Base-by-base conservation (phyloP, 2,113 vertebrate species). In the Sprattus sprattus region DNA sequence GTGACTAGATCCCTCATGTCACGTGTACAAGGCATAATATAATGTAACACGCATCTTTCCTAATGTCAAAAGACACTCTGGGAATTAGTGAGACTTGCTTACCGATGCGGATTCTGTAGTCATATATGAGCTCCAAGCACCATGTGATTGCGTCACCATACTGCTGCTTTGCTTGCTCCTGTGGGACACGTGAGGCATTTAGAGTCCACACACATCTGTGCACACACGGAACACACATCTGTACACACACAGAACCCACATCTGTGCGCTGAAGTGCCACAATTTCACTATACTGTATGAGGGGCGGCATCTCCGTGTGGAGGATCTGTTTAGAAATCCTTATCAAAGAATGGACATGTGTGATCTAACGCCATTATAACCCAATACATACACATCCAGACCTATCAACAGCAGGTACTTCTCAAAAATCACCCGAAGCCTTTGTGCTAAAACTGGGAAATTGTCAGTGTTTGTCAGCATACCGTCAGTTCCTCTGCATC, bases 61-160 rank as follows among this genome's bases (percentile, higher is more conserved):
- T 39, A 39, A 39, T 39, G 39, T 52, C 50, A 2, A 52, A 11
- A 11, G 50, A 52, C 52, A 15, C 16, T 15, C 52, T 57, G 54
- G 20, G 54, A 8, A 28, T 16, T 2, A 25, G 11, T 71, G 11
- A 2, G 6, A 7, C 64, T 8, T 71, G 81, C 94, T 85, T 84
- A 96, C 98, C 97, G 81, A 97, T 88, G 87, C 96, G 92, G 67
- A 98, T 94, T 13, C 94, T 95, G 82, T 99, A 99, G 92, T 98
- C 97, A 0, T 86, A 89, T 81, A 99, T 98, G 46, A 99, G 84
- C 0, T 94, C 94, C 32, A 96, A 81, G 1, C 96, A 95, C 97
- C 96, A 98, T 80, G 94, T 89, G 0, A 99, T 95, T 7, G 94
- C 94, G 20, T 90, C 90, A 3, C 88, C 84, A 54, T 96, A 97